A percentile compares a stretch with the other conserved stretches of the same genome.
Conservation (phyloP, 2,797 vertebrate species). For the Chaunax sp. region DNA sequence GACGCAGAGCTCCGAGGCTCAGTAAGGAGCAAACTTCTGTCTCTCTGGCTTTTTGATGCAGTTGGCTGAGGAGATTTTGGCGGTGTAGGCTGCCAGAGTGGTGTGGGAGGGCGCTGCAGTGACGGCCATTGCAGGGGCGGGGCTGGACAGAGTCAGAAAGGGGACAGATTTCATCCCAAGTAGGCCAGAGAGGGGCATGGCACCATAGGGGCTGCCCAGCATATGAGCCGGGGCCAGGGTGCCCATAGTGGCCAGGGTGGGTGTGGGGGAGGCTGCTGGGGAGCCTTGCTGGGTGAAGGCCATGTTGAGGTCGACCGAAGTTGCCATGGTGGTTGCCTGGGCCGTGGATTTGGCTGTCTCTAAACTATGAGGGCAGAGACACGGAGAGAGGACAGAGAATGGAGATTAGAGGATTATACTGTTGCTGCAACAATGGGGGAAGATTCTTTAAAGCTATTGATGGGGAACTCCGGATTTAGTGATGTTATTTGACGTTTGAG, state of each 20-base stretch:
- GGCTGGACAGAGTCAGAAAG: conserved; percentile 90
- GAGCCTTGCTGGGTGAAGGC: conserved; percentile 88
- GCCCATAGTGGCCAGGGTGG: conserved; percentile 84
- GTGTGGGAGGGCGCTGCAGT: conserved; percentile 83
- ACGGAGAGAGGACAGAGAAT: conserved; percentile 16
- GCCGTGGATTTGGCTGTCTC: conserved; percentile 96
- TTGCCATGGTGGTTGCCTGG: conserved; percentile 87
- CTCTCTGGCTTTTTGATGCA: conserved; percentile 94
- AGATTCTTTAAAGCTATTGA: conserved; percentile 33
- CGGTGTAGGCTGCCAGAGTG: conserved; percentile 88
- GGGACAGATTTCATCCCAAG: conserved; percentile 92
- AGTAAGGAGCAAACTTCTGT: conserved; percentile 95
- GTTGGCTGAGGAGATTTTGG: conserved; percentile 93
- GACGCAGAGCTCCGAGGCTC: conserved; percentile 58
- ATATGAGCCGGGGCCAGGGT: conserved; percentile 85
- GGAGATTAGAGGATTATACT: conserved; percentile 58
- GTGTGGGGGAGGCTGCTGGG: conserved; percentile 77
- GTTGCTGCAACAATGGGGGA: conserved; percentile 53
- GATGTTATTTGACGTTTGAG: not conserved
- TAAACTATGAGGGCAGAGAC: conserved; percentile 82
- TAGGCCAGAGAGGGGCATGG: conserved; percentile 91
- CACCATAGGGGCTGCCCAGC: conserved; percentile 87
- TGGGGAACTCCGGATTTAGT: conserved; percentile 13
- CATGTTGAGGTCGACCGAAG: conserved; percentile 90
- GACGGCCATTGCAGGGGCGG: conserved; percentile 80